Evolutionary conservation across 1,140 invertebrate genomes (phyloP), one percentile per base, ranked within the genome.

Genomic region (Drosophila nasuta): DNA sequence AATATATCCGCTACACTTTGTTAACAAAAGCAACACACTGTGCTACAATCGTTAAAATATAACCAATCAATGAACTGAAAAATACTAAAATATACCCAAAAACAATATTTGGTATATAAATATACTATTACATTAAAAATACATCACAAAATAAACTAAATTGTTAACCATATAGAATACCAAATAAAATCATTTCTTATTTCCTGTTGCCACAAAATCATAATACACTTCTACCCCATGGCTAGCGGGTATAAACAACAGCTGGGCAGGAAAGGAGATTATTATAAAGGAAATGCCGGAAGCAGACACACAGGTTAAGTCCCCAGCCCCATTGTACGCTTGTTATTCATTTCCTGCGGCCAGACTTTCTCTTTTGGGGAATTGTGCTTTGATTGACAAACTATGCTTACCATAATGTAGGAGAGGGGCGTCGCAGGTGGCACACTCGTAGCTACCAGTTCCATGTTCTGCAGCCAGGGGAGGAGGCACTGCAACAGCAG

Each of bases 391-490:
- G 51, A 54, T 33, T 54, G 51, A 54, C 49, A 13, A 52, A 52
- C 49, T 30, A 41, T 5, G 5, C 54, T 93, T 93, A 97, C 96
- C 94, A 97, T 96, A 83, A 96, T 96, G 91, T 96, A 97, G 52
- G 96, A 96, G 4, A 96, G 94, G 1, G 96, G 95, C 93, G 96
- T 96, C 8, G 95, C 95, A 2, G 97, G 96, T 7, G 97, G 97
- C 60, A 99, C 96, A 86, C 98, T 98, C 6, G 98, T 97, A 93
- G 99, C 98, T 10, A 99, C 97, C 46, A 99, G 94, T 93, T 99
- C 98, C 96, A 99, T 98, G 93, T 99, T 99, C 85, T 98, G 97
- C 30, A 99, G 94, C 99, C 99, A 99, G 25, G 98, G 98, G 49
- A 99, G 93, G 58, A 99, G 93, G 93, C 99, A 99, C 80, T 98